These are phyloP conservation scores for Furcifer pardalis DNA, from an alignment of 2,797 vertebrate species.

Conservation along the genomic window DNA sequence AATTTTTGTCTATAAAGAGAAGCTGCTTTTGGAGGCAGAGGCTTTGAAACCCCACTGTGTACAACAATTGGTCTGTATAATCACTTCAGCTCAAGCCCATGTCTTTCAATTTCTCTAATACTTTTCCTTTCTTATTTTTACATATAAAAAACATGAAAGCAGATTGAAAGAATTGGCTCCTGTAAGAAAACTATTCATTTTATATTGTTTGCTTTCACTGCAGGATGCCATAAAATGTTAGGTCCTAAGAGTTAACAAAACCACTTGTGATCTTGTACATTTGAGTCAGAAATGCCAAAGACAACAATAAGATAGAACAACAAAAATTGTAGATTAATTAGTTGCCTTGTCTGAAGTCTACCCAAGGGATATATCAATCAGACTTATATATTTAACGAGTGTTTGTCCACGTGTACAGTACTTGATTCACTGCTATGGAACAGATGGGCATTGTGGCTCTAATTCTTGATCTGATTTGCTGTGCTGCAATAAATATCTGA, in stretches of 20 bases:
- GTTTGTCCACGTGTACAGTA: constrained; percentile 53
- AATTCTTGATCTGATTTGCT: constrained; percentile 84
- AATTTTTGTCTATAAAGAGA: background rate
- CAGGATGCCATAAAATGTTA: background rate
- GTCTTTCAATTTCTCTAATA: background rate
- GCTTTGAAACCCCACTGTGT: background rate
- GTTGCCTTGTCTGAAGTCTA: constrained; percentile 15
- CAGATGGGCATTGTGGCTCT: constrained; percentile 88
- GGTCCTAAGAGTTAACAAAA: background rate
- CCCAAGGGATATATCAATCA: constrained; percentile 33
- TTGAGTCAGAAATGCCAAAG: background rate
- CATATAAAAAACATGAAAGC: background rate
- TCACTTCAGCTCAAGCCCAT: background rate
- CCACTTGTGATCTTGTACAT: background rate
- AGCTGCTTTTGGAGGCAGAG: background rate
- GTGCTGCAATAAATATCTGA: constrained; percentile 81
- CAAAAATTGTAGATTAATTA: background rate
- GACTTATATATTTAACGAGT: constrained; percentile 50
- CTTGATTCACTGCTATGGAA: constrained; percentile 71
- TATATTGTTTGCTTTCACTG: background rate
- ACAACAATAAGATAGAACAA: background rate
- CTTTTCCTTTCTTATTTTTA: background rate
- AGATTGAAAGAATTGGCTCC: background rate
- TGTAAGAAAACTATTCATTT: background rate
- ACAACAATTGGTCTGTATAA: background rate